Evolutionary conservation across 2,888 invertebrate genomes (phyloP), one percentile per base, ranked within the genome.

Genomic region (Sinohyriopsis cumingii): DNA sequence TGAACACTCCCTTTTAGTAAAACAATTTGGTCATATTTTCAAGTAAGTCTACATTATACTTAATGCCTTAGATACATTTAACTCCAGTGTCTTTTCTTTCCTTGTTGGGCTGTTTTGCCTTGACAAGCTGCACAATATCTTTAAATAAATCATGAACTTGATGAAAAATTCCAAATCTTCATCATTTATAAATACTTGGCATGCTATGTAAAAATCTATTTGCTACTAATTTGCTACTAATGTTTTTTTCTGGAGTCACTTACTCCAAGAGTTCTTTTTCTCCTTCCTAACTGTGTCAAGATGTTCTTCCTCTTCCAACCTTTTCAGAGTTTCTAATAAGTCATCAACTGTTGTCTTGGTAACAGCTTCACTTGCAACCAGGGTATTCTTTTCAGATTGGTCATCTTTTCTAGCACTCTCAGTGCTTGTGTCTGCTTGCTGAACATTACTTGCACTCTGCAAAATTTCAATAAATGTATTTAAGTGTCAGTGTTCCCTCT

Each of bases 291-390:
- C 80, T 19, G 82, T 76, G 12, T 78, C 80, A 45, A 89, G 78
- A 62, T 84, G 82, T 63, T 89, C 89, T n/a, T 89, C 88, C 65
- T 85, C 88, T 69, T 89, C 89, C 63, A 90, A 78, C 68, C 86
- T 86, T 69, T 86, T 87, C 67, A 90, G 79, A 3, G 89, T 89
- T 68, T 86, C 87, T 79, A 89, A 82, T 55, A 90, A 76, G 70
- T 89, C 89, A 74, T 88, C 86, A 6, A 89, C 77, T 19, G 87
- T 88, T 7, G 87, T 79, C 65, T 84, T 81, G 22, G 81, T 80
- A 18, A 75, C 73, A 20, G 80, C 74, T 67, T 83, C 77, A 72
- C 80, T 82, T 24, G 73, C 72, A 12, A 70, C 67, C 25, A 72
- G 71, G 54, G 67, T 67, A 59, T 64, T 74, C 15, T 59, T 69